phyloP scores from a whole-genome alignment of 2,113 vertebrate species.

The Turnix velox region DNA sequence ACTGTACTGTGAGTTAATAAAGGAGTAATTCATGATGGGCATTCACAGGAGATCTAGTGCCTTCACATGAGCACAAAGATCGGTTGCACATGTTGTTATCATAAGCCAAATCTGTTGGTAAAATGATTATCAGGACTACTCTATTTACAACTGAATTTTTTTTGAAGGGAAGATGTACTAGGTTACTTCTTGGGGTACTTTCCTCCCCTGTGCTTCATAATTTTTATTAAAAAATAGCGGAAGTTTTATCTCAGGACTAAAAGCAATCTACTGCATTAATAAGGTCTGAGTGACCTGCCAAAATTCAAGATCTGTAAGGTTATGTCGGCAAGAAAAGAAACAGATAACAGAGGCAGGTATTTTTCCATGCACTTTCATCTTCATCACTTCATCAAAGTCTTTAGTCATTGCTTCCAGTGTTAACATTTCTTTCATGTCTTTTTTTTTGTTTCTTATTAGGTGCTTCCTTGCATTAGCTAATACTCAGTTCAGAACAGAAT shows the following conservation, averaged over 20 bases:
- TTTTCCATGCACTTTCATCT: slow-evolving; percentile 8
- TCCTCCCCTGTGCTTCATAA: neutral
- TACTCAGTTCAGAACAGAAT: neutral
- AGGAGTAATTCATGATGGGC: neutral
- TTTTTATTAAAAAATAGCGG: neutral
- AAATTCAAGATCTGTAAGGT: neutral
- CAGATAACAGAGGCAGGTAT: neutral
- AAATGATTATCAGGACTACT: neutral
- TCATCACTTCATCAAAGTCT: slow-evolving; percentile 11
- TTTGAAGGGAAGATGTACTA: neutral
- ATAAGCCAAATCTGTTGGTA: neutral
- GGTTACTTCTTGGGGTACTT: neutral
- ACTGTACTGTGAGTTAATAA: neutral
- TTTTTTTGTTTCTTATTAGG: neutral
- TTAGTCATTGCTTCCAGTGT: neutral
- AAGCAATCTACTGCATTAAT: neutral
- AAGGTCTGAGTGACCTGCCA: slow-evolving; percentile 31
- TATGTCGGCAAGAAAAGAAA: neutral
- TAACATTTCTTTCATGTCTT: neutral
- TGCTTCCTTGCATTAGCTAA: neutral
- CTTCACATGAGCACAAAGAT: neutral
- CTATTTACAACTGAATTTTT: neutral
- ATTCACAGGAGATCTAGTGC: neutral
- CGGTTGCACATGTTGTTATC: accelerated
- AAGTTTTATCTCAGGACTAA: neutral